Percentiles rank a stretch among this genome's conserved stretches.
phyloP scores from a whole-genome alignment of 1,140 invertebrate species.

The Laupala kohalensis region DNA sequence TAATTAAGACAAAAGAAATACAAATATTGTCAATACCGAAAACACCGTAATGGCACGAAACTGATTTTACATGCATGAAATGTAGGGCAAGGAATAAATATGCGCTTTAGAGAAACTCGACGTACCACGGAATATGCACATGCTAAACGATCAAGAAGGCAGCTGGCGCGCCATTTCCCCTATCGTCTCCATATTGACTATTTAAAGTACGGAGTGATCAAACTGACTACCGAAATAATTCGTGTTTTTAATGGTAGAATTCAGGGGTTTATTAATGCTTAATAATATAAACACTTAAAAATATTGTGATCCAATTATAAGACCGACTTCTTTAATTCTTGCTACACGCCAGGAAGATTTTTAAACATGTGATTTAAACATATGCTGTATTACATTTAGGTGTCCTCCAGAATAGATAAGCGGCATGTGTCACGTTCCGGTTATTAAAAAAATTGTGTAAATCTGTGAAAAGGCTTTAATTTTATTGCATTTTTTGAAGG shows the following conservation, averaged over 20 bases:
- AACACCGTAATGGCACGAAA: no score
- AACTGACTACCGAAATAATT: background rate
- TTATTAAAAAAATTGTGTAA: background rate
- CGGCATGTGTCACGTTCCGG: background rate
- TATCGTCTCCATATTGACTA: background rate
- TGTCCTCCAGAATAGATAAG: background rate
- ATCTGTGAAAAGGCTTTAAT: background rate
- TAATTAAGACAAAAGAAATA: no score
- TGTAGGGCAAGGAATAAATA: no score
- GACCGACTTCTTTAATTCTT: no score
- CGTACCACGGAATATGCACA: no score
- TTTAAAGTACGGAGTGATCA: background rate
- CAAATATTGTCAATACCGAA: no score
- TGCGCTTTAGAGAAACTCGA: no score
- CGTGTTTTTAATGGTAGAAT: background rate
- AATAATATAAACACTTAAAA: background rate
- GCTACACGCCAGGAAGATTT: background rate
- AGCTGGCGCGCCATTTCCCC: background rate
- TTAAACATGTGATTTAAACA: background rate
- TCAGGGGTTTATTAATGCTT: background rate
- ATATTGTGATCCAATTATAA: no score
- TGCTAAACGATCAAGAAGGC: background rate
- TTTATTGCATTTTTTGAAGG: background rate
- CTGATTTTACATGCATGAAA: no score
- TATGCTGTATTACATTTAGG: background rate